A percentile compares a stretch with the other conserved stretches of the same genome.
Conservation (phyloP, 2,797 vertebrate species). For the Rhyacichthys aspro region DNA sequence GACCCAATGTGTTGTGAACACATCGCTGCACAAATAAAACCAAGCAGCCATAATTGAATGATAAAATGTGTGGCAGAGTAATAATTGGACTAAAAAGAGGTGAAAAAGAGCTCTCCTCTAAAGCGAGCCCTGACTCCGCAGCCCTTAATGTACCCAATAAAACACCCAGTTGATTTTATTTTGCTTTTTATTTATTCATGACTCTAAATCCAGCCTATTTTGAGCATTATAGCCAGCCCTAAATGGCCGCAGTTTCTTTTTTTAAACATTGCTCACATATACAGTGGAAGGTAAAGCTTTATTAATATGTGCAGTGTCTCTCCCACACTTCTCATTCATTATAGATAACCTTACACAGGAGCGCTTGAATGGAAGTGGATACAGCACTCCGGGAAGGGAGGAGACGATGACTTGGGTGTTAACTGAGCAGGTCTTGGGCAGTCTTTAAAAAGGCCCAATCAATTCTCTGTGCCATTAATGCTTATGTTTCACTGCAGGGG, state of each 20-base stretch:
- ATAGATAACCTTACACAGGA: constrained; percentile 53
- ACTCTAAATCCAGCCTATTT: constrained; percentile 4
- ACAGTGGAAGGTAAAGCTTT: constrained; percentile 21
- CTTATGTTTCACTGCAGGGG: too few species aligned
- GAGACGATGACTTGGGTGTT: constrained; percentile 27
- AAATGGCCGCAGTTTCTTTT: neutral
- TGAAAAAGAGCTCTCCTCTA: neutral
- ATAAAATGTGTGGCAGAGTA: too few species aligned
- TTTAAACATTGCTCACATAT: neutral
- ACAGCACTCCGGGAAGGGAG: constrained; percentile 3
- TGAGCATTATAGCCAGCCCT: neutral
- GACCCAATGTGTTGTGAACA: too few species aligned
- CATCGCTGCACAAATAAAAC: too few species aligned
- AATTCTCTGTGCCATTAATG: neutral
- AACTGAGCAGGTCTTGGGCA: constrained; percentile 34
- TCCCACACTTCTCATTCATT: constrained; percentile 48
- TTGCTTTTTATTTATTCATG: constrained; percentile 17
- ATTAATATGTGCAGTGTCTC: constrained; percentile 50
- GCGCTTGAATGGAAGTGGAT: constrained; percentile 27
- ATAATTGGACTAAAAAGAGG: constrained; percentile 17
- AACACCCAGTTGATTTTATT: constrained; percentile 13
- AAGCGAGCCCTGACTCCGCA: neutral
- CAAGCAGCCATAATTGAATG: too few species aligned
- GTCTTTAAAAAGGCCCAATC: constrained; percentile 11
- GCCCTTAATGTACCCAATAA: constrained; percentile 1